Base-by-base conservation (phyloP, 92 coral and sea anemone genomes). In the Umimayanthus kanabou region DNA sequence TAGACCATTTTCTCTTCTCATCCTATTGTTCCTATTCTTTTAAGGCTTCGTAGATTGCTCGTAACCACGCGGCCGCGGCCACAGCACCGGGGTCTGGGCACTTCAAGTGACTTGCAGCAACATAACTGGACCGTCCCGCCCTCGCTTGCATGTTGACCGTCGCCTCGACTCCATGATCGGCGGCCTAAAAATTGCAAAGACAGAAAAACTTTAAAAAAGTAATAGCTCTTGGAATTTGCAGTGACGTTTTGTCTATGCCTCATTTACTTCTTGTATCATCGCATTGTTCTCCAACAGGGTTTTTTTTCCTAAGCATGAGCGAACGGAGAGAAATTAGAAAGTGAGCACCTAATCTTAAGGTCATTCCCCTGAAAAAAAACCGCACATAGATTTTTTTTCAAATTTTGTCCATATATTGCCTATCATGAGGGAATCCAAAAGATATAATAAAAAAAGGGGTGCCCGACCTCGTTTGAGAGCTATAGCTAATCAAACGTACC, bases 111-210 rank as follows among this genome's bases (percentile, higher is more conserved):
- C 88, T 92, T 4, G 94, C 89, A 37, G 93, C 93, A 55, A 97
- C 92, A 71, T 97, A 95, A 88, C 99, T 97, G 20, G 99, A 91
- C 75, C 99, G 95, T 76, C 99, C 99, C 43, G 99, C 99, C 85
- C 95, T 92, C 90, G 99, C 99, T 45, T 89, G 88, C 99, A 97
- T 97, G 85, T 65, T 91, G 58, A 96, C 92, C 70, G 99, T 96
- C 10, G 94, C 81, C 94, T 96, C 93, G 73, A 95, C 97, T 33
- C 99, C 99, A 37, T 83, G 81, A 73, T 95, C 98, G 25, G 99
- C 98, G 28, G 98, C 98, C 99, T 96, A 81, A 55, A 45, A 80
- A 64, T 22, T 29, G 39, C 5, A 72, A 29, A 39, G 57, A 39
- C 39, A 64, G 9, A 14, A 4, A 39, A 45, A 64, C 47, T 40